Percentiles rank a stretch among this genome's conserved stretches.
phyloP scores from a whole-genome alignment of 2,113 vertebrate genomes.

The Catharus minimus region DNA sequence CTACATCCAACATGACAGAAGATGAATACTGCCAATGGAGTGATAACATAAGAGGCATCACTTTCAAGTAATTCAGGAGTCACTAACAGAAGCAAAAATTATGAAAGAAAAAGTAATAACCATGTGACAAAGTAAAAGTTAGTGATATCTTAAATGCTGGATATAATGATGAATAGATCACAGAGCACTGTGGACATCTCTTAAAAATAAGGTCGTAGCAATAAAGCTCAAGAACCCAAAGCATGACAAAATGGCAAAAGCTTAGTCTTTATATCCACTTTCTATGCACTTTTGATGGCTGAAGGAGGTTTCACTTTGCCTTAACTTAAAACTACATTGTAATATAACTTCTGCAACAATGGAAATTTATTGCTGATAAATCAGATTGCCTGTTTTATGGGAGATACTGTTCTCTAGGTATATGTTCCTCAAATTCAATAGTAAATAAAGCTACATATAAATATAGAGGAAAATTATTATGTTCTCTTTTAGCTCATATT shows the following conservation, averaged over 20 bases:
- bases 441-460: neutral
- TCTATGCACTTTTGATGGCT: neutral
- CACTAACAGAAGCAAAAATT: neutral
- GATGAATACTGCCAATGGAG: neutral
- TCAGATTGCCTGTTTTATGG: neutral
- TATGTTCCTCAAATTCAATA: neutral
- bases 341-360: neutral
- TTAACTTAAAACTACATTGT: neutral
- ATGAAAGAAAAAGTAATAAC: neutral
- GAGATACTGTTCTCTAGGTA: neutral
- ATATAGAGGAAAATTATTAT: neutral
- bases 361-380: neutral
- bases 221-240: neutral
- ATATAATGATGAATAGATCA: neutral
- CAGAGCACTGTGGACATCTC: neutral
- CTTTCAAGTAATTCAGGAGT: neutral
- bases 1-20: neutral
- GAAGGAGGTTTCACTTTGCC: neutral
- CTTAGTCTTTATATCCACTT: neutral
- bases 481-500: neutral
- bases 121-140: neutral
- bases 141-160: neutral
- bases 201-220: neutral
- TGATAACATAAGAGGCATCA: neutral
- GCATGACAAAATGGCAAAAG: neutral